Base-by-base conservation (phyloP, 2,888 invertebrate species). In the Lasioglossum oenotherae region DNA sequence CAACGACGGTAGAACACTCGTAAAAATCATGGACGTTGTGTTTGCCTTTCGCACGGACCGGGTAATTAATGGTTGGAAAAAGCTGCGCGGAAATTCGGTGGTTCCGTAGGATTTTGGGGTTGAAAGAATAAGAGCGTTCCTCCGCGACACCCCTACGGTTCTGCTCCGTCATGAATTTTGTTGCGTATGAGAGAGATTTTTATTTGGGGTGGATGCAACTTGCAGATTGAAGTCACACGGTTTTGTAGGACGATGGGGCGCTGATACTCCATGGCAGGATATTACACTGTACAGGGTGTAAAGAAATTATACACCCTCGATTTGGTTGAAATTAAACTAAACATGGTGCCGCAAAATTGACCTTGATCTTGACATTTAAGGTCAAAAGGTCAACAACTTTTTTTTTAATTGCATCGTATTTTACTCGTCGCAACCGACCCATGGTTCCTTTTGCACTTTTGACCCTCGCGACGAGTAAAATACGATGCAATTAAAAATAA, bases 11-110 rank as follows among this genome's bases (percentile, higher is more conserved):
- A 14, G 74, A n/a, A 27, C 71, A 77, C 76, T 78, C 81, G 82
- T 78, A 89, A 89, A 91, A 91, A 88, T 79, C 19, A 8, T 16
- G 8, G 38, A 10, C 19, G 5, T 38, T 14, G 38, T 91, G 88
- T 91, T 91, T 91, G 80, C 81, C 72, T 87, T 91, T 91, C 90
- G 85, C 90, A 91, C 90, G 85, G 74, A 79, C 69, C 69, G 77
- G 75, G 78, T 88, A 80, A 84, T 86, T 85, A 82, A 88, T 89
- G 84, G 74, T 49, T 41, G 41, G 19, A 41, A 60, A 53, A 76
- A 71, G 31, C 38, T 14, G 64, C 31, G 60, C 64, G 79, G 82
- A 82, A 85, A 74, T 77, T 74, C 12, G 38, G 44, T 16, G 71
- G 74, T 57, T 46, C 44, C 12, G 1, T 19, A 23, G 53, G 16